Percentiles rank a stretch among this genome's conserved stretches.
phyloP scores from a whole-genome alignment of 1,140 invertebrate species.

The Lanistes nyassanus region DNA sequence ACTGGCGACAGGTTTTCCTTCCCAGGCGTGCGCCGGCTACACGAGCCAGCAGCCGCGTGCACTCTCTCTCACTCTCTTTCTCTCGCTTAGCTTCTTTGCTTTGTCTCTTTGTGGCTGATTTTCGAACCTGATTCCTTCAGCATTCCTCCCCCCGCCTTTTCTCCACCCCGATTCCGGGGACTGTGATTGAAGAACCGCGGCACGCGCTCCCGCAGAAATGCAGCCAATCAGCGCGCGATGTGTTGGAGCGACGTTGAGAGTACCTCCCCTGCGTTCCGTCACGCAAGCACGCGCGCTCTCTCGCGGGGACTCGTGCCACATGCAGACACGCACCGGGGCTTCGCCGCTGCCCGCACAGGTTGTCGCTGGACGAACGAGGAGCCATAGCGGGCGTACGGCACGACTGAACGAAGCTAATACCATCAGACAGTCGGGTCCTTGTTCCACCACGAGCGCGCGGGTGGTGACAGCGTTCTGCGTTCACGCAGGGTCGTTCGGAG shows the following conservation, averaged over 20 bases:
- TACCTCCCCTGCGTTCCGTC: background rate
- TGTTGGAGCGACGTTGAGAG: slow-evolving; percentile 16
- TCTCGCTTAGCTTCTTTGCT: background rate
- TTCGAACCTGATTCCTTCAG: background rate
- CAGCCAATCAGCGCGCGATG: slow-evolving; percentile 26
- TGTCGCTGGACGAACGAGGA: background rate
- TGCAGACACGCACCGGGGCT: background rate
- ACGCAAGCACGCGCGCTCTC: slow-evolving; percentile 12
- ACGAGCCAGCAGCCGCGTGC: too few relatives aligned
- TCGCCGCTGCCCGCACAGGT: background rate
- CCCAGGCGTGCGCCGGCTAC: too few relatives aligned
- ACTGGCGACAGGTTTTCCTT: too few relatives aligned
- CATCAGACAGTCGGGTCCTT: background rate
- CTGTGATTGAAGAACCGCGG: slow-evolving; percentile 25
- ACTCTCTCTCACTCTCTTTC: background rate
- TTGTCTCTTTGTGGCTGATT: slow-evolving; percentile 2
- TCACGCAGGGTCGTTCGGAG: slow-evolving; percentile 1
- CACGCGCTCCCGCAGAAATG: slow-evolving; percentile 15
- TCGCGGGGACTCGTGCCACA: slow-evolving; percentile 9
- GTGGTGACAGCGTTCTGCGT: background rate
- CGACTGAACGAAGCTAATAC: background rate
- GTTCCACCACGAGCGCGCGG: background rate
- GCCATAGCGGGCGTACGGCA: too few relatives aligned
- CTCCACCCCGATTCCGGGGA: background rate
- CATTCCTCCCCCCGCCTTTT: background rate